These are phyloP conservation scores for Valencia hispanica DNA, from an alignment of 2,797 vertebrate species.

Conservation along the genomic window DNA sequence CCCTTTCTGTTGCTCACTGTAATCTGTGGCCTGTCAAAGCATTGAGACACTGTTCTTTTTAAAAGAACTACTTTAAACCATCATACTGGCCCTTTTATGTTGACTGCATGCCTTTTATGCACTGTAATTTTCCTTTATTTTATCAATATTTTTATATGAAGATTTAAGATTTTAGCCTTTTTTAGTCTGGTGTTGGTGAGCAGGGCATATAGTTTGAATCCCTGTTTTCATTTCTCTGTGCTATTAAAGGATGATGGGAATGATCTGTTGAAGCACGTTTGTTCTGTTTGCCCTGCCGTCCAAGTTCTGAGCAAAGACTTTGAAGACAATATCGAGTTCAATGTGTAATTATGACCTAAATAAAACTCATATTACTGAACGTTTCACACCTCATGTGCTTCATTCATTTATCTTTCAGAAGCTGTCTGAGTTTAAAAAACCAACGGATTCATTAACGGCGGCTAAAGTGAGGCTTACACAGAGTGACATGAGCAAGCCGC, in stretches of 20 bases:
- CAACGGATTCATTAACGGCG: constrained; percentile 11
- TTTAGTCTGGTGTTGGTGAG: constrained; percentile 15
- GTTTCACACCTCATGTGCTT: constrained; percentile 36
- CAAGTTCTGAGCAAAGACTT: constrained; percentile 77
- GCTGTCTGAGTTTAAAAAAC: constrained; percentile 13
- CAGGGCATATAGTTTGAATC: constrained; percentile 32
- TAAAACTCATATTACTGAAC: constrained; percentile 79
- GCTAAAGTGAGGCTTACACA: constrained; percentile 46
- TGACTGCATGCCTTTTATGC: constrained; percentile 71
- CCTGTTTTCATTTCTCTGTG: constrained; percentile 38
- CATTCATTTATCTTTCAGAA: constrained; percentile 1
- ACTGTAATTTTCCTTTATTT: constrained; percentile 62
- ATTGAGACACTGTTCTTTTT: constrained; percentile 33
- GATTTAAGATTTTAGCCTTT: constrained; percentile 38
- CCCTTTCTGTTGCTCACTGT: constrained; percentile 33
- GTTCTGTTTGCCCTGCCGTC: constrained; percentile 84
- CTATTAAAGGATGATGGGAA: constrained; percentile 54
- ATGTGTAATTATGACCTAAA: constrained; percentile 81
- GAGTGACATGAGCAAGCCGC: constrained; percentile 56
- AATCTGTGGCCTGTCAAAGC: constrained; percentile 52
- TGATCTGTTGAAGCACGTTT: constrained; percentile 81
- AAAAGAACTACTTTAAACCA: constrained; percentile 1
- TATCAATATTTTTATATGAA: constrained; percentile 56
- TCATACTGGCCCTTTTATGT: constrained; percentile 44
- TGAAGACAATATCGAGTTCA: constrained; percentile 75